Evolutionary conservation across 1,140 invertebrate genomes (phyloP), one percentile per base, ranked within the genome.

Genomic region (Drosophila kikkawai): DNA sequence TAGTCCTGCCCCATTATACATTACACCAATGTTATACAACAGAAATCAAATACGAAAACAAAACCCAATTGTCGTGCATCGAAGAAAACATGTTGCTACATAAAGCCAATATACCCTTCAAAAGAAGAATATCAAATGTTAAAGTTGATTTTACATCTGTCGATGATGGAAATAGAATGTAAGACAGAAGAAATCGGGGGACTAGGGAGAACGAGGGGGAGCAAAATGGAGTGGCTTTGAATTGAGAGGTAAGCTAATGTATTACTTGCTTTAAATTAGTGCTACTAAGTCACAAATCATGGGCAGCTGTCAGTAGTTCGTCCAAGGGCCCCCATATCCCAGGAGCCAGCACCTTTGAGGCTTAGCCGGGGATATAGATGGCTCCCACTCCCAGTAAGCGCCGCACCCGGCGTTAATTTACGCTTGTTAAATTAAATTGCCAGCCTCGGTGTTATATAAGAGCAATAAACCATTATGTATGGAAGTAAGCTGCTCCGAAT

Each of bases 391-490:
- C 66, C 19, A 44, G 57, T 42, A 22, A 29, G 12, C 34, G 47
- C 44, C 37, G 26, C 32, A 29, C 17, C 17, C 69, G 15, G 59
- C 36, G 44, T 77, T 76, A 50, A 70, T 77, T 78, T 70, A 36
- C 56, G 53, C 73, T 67, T 63, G 69, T 80, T 87, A 77, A 80
- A 73, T 83, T 42, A 74, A 87, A 79, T 76, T 66, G 70, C 64
- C 61, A 60, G 63, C 48, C 39, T 50, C 45, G 41, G 19, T 32
- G 41, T 73, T 73, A 63, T 55, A 59, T 71, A 80, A 79, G 47
- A 17, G 17, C 22, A 71, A 51, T 70, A 67, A 70, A 86, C 69
- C 69, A 74, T 68, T 84, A 79, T 81, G 51, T 86, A 70, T 64
- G 51, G 70, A 82, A 66, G 79, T 61, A 48, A 73, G 66, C 66